Evolutionary conservation across 2,113 vertebrate species (phyloP).

Genomic region (Guaruba guarouba): DNA sequence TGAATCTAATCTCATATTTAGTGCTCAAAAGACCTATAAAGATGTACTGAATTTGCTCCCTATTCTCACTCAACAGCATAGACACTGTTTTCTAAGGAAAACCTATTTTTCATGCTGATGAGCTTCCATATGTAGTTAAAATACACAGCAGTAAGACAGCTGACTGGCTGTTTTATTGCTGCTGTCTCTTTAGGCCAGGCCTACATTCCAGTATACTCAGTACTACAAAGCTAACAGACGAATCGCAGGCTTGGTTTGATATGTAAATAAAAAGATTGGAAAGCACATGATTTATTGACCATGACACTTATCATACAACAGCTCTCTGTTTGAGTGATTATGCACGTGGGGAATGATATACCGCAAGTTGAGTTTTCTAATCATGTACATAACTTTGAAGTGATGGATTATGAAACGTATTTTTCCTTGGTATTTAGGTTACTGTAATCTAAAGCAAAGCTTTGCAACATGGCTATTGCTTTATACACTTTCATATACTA

Average conservation of each 20-base stretch:
- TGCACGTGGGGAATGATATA: conserved; percentile 49
- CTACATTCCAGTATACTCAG: neutral
- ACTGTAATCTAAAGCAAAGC: conserved; percentile 51
- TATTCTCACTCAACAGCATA: neutral
- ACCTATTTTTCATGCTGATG: neutral
- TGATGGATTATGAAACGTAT: conserved; percentile 65
- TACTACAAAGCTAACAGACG: neutral
- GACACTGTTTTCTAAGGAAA: neutral
- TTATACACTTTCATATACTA: neutral
- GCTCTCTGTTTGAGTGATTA: conserved; percentile 50
- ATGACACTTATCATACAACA: conserved; percentile 64
- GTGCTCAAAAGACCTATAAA: neutral
- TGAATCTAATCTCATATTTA: neutral
- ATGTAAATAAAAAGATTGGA: conserved; percentile 43
- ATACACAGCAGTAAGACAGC: neutral
- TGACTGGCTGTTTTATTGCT: neutral
- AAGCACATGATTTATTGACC: conserved; percentile 50
- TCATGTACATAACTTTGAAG: conserved; percentile 56
- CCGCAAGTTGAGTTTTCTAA: conserved; percentile 67
- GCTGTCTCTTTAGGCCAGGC: neutral
- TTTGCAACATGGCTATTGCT: conserved; percentile 41
- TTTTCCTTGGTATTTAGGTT: conserved; percentile 59
- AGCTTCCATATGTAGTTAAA: neutral
- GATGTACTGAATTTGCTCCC: neutral
- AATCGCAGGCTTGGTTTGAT: neutral